phyloP scores from a whole-genome alignment of 2,113 vertebrate species.

The Paedocypris sp. region DNA sequence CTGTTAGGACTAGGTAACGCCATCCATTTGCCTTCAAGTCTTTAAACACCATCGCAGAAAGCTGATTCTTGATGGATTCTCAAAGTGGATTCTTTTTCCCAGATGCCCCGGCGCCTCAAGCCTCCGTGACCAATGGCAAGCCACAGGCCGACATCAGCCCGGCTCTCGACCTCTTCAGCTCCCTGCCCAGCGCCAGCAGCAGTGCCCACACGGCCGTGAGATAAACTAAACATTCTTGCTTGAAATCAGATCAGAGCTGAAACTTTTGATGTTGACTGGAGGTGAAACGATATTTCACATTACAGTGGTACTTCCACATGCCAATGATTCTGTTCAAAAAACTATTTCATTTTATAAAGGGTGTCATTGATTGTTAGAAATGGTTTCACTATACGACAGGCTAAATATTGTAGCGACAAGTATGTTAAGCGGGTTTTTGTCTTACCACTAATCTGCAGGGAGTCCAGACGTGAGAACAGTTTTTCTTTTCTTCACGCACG shows the following conservation, averaged over 20 bases:
- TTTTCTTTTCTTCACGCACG: too few relatives aligned
- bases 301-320: too few relatives aligned
- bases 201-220: conserved; percentile 37
- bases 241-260: not conserved
- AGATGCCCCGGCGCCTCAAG: conserved; percentile 65
- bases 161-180: conserved; percentile 79
- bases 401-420: too few relatives aligned
- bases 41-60: not conserved
- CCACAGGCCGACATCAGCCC: conserved; percentile 64
- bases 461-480: too few relatives aligned
- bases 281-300: too few relatives aligned
- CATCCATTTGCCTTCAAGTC: not conserved
- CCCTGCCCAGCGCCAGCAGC: conserved; percentile 45
- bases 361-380: too few relatives aligned
- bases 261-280: too few relatives aligned
- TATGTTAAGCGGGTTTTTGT: too few relatives aligned
- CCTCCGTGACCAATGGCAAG: conserved; percentile 61
- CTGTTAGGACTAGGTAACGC: conserved; percentile 81
- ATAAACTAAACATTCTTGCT: not conserved
- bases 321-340: too few relatives aligned
- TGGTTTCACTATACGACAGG: too few relatives aligned
- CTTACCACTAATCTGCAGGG: too few relatives aligned
- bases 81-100: conserved; percentile 1
- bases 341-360: too few relatives aligned
- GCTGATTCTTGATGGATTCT: not conserved